Conservation (phyloP, 1,140 invertebrate genomes). For the Whitmania pigra region DNA sequence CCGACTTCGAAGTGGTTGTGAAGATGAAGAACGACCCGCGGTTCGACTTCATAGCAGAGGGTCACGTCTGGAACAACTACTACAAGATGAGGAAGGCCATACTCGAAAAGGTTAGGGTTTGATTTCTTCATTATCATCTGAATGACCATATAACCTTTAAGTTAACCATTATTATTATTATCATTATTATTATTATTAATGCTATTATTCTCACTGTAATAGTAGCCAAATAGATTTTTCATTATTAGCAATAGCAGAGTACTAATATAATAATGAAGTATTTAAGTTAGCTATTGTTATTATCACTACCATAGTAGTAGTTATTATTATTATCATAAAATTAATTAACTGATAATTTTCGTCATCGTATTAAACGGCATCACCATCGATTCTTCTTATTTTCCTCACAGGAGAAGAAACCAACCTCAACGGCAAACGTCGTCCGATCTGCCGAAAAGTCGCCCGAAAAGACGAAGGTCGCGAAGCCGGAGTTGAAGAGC, state of each 20-base stretch:
- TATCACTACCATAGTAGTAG: too few relatives aligned
- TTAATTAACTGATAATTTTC: too few relatives aligned
- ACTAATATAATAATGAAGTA: too few relatives aligned
- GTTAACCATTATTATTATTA: background rate
- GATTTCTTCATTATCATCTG: background rate
- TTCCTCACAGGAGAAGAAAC: background rate
- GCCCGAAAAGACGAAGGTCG: background rate
- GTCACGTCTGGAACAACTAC: slow-evolving; percentile 61
- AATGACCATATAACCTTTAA: too few relatives aligned
- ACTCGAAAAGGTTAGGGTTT: background rate
- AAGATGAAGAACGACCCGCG: slow-evolving; percentile 70
- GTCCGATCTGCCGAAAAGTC: background rate
- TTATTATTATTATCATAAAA: background rate
- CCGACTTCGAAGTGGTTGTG: slow-evolving; percentile 77
- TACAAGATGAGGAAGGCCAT: slow-evolving; percentile 45
- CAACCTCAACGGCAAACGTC: background rate
- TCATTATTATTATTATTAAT: background rate
- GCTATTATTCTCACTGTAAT: background rate
- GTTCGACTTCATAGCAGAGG: slow-evolving; percentile 60
- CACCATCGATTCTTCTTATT: background rate
- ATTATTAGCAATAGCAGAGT: background rate
- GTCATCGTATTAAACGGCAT: background rate
- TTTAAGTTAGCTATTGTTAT: too few relatives aligned
- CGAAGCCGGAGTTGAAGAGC: background rate
- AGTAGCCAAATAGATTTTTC: background rate